Evolutionary conservation across 2,797 vertebrate species (phyloP), one percentile per base, ranked within the genome.

Genomic region (Amblyraja radiata): DNA sequence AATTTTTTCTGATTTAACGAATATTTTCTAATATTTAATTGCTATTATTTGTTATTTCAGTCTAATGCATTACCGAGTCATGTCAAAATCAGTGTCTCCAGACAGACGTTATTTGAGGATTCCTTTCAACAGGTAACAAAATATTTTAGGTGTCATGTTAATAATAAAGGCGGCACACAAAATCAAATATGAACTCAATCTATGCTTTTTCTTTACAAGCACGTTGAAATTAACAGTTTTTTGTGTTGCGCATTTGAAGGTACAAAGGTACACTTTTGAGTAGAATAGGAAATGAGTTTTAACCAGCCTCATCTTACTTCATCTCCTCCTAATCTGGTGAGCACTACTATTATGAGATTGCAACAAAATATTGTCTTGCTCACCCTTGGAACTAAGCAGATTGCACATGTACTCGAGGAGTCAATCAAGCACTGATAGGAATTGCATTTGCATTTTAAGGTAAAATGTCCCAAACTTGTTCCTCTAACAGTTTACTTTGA

Each of bases 41-140:
- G 61, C 46, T 83, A 9, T 78, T 61, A 65, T 54, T 39, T 94
- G 71, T 92, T 78, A 93, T 94, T 7, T 0, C 94, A 99, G 99
- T 99, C 98, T 0, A 99, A 99, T 0, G 98, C 98, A 0, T 95
- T 99, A 93, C 98, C 98, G 93, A 99, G 98, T 95, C 99, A 99
- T 0, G 98, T 99, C 95, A 99, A 99, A 96, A 99, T 99, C 96
- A 98, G 98, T 0, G 98, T 99, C 93, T 99, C 98, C 61, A 97
- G 98, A 93, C 98, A 99, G 96, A 99, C 98, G 0, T 97, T 99
- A 94, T 99, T 99, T 5, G 99, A 99, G 94, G 99, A 99, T 94
- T 99, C 99, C 0, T 99, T 99, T 94, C 98, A 99, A 94, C 98
- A 99, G 98, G 98, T 99, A 95, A 96, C 96, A 93, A 93, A 76